These are phyloP conservation scores for Disparrhopalites patrizii DNA, from an alignment of 2,888 invertebrate species.

Conservation along the genomic window DNA sequence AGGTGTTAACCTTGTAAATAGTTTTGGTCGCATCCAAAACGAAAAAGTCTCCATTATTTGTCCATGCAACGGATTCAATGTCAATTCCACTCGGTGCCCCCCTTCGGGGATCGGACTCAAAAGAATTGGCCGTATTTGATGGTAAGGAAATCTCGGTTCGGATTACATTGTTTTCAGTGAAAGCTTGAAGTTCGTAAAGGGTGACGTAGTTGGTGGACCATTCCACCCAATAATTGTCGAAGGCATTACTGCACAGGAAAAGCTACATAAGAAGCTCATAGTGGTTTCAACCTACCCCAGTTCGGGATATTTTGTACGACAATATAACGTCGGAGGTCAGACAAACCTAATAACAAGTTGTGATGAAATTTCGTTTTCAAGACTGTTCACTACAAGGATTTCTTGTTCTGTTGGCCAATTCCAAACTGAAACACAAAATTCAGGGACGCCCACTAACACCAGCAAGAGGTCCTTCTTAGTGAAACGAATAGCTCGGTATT, in stretches of 20 bases:
- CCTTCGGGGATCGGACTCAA: conserved; percentile 29
- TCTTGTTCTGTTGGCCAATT: conserved; percentile 38
- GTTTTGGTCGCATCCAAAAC: conserved; percentile 30
- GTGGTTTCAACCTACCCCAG: too few relatives aligned
- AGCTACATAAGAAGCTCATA: too few relatives aligned
- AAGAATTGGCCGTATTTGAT: conserved; percentile 6
- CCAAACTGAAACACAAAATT: conserved; percentile 38
- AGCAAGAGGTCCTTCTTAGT: conserved; percentile 38
- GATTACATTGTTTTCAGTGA: conserved; percentile 37
- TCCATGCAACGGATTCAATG: conserved; percentile 38
- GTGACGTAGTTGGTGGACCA: conserved; percentile 37
- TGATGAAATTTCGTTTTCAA: conserved; percentile 31
- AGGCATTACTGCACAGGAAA: conserved; percentile 29
- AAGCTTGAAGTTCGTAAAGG: conserved; percentile 40
- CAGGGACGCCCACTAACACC: conserved; percentile 36
- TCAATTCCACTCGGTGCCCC: conserved; percentile 28
- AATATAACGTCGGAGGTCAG: too few relatives aligned
- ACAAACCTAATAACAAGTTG: conserved; percentile 37
- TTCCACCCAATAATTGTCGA: conserved; percentile 38
- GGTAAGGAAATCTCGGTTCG: conserved; percentile 38
- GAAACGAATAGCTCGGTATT: conserved; percentile 37
- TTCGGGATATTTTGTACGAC: too few relatives aligned
- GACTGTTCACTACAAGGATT: conserved; percentile 27
- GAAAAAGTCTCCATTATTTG: conserved; percentile 33
- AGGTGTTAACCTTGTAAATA: conserved; percentile 31